A percentile compares a stretch with the other conserved stretches of the same genome.
These are phyloP conservation scores for Sabellastarte sp. DNA, from an alignment of 2,888 invertebrate genomes.

Conservation along the genomic window DNA sequence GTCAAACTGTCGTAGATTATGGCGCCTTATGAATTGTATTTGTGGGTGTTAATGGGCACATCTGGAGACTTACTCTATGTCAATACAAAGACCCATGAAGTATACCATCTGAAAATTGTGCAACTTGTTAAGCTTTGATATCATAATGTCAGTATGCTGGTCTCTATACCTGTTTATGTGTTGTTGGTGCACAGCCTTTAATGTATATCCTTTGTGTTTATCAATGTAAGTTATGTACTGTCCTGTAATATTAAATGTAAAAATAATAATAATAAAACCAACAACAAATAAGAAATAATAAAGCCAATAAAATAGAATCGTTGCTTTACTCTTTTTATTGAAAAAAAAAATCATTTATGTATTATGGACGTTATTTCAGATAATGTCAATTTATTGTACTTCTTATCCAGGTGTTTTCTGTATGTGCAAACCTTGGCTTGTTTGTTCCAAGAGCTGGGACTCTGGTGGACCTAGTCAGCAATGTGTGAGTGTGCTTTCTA, in stretches of 20 bases:
- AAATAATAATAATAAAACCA: background rate
- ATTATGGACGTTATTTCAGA: too few relatives aligned
- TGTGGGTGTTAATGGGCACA: too few relatives aligned
- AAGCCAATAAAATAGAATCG: background rate
- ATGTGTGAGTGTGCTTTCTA: slow-evolving; percentile 14
- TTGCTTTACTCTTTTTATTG: background rate
- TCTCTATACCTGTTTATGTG: too few relatives aligned
- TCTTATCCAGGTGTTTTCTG: slow-evolving; percentile 14
- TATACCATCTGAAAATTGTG: too few relatives aligned
- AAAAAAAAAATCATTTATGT: too few relatives aligned
- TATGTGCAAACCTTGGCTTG: slow-evolving; percentile 10
- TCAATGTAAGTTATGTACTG: too few relatives aligned
- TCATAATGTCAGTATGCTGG: too few relatives aligned
- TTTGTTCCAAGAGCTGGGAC: slow-evolving; percentile 20
- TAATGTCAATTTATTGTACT: background rate
- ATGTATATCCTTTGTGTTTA: too few relatives aligned
- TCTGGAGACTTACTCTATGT: background rate
- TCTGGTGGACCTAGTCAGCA: slow-evolving; percentile 17
- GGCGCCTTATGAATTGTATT: too few relatives aligned
- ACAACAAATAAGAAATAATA: background rate
- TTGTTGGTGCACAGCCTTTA: too few relatives aligned
- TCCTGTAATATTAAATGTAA: background rate
- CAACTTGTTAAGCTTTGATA: too few relatives aligned
- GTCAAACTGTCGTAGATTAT: too few relatives aligned
- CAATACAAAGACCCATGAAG: background rate